These are phyloP conservation scores for Molossus alvarezi DNA, from an alignment of 2,797 vertebrate species.

Conservation along the genomic window DNA sequence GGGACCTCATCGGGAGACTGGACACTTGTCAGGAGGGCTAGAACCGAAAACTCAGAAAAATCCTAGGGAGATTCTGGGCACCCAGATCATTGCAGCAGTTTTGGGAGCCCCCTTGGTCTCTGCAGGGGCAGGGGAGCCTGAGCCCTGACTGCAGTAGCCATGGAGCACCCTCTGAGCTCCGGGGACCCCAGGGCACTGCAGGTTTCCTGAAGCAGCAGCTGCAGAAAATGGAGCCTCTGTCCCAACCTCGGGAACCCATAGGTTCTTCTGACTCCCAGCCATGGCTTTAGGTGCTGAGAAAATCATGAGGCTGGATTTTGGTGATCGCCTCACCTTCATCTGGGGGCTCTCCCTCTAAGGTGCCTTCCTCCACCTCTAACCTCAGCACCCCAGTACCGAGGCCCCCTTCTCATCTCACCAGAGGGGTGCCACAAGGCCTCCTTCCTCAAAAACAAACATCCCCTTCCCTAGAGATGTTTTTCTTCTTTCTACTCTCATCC, in stretches of 20 bases:
- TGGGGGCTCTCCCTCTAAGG: neutral
- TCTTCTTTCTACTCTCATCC: neutral
- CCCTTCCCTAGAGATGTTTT: neutral
- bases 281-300: neutral
- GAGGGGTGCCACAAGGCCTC: neutral
- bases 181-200: fast-evolving
- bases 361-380: neutral
- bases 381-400: neutral
- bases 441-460: neutral
- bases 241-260: neutral
- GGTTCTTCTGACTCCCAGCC: neutral
- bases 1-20: fast-evolving
- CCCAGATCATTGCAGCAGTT: fast-evolving
- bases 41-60: neutral
- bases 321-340: neutral
- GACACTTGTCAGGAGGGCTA: neutral
- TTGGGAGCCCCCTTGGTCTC: neutral
- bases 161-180: fast-evolving
- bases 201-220: neutral
- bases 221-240: fast-evolving
- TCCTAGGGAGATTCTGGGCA: no score
- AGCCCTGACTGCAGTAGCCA: neutral
- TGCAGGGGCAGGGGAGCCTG: neutral
- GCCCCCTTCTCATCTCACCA: neutral
- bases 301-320: neutral